These are phyloP conservation scores for Acanthosepion pharaonis DNA, from an alignment of 2,888 invertebrate genomes.

Conservation along the genomic window DNA sequence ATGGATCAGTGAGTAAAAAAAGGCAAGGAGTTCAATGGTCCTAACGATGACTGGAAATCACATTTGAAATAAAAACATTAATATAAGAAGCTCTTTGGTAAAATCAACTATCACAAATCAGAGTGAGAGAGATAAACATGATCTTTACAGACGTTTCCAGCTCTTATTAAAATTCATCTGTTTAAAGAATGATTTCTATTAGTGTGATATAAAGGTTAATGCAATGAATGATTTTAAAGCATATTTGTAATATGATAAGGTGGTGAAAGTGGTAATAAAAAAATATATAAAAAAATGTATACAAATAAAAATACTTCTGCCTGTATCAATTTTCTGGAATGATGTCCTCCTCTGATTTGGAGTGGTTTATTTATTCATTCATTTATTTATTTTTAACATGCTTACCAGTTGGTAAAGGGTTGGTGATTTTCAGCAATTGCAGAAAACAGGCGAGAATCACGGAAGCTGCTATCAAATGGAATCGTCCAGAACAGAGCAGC, in stretches of 20 bases:
- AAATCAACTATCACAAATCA: no score
- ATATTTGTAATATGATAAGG: conserved; percentile 18
- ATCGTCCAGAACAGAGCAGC: neutral
- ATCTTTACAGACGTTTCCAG: no score
- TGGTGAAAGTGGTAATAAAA: neutral
- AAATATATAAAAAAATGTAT: neutral
- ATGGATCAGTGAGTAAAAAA: no score
- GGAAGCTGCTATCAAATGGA: neutral
- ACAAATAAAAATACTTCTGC: neutral
- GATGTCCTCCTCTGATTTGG: neutral
- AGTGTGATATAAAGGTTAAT: neutral
- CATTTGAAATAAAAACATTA: no score
- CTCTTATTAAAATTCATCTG: no score
- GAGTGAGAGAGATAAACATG: no score
- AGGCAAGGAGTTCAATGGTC: no score
- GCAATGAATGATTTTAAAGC: neutral
- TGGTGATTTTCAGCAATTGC: conserved; percentile 12
- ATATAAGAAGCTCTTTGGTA: no score
- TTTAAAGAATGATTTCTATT: no score
- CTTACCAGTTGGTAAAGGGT: neutral
- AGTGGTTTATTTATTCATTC: neutral
- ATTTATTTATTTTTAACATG: neutral
- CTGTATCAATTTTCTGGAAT: conserved; percentile 13
- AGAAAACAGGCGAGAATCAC: neutral
- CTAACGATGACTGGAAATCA: no score